Base-by-base conservation (phyloP, 2,797 vertebrate genomes). In the Semotilus atromaculatus region DNA sequence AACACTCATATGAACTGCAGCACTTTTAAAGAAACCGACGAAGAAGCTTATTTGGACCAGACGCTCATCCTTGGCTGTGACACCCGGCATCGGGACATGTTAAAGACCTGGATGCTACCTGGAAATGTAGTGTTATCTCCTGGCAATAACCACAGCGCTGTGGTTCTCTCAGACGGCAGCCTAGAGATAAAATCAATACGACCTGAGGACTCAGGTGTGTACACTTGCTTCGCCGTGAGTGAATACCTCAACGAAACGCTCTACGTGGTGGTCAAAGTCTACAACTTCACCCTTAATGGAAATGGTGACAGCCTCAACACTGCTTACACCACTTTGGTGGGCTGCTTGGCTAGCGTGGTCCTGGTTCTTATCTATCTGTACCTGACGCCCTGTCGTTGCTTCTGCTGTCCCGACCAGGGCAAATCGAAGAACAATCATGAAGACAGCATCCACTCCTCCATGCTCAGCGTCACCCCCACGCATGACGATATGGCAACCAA, bases 331-430 rank as follows among this genome's bases (percentile, higher is more conserved):
- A 99, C 98, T 0, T 91, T 99, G 36, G 97, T 99, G 90, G 98
- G 98, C 82, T 99, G 98, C 82, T 94, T 99, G 90, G 96, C 97
- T 82, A 99, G 98, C 21, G 97, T 98, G 86, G 96, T 99, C 86
- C 94, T 99, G 91, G 98, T 99, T 51, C 96, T 99, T 80, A 97
- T 99, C 92, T 99, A 99, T 91, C 95, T 99, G 90, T 99, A 99
- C 90, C 93, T 99, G 89, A 99, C 98, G 0, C 98, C 98, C 0
- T 99, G 98, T 75, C 97, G 96, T 85, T 99, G 98, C 92, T 97
- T 97, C 92, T 98, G 98, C 91, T 96, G 96, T 13, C 94, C 94
- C n/a, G 36, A 91, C 0, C 94, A 95, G 34, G 89, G 86, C 71
- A 97, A 96, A 75, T 93, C 94, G 0, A 94, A 96, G 73, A 86